Percentiles rank a stretch among this genome's conserved stretches.
Evolutionary conservation across 2,888 invertebrate species (phyloP).

Genomic region (Machimus atricapillus): DNA sequence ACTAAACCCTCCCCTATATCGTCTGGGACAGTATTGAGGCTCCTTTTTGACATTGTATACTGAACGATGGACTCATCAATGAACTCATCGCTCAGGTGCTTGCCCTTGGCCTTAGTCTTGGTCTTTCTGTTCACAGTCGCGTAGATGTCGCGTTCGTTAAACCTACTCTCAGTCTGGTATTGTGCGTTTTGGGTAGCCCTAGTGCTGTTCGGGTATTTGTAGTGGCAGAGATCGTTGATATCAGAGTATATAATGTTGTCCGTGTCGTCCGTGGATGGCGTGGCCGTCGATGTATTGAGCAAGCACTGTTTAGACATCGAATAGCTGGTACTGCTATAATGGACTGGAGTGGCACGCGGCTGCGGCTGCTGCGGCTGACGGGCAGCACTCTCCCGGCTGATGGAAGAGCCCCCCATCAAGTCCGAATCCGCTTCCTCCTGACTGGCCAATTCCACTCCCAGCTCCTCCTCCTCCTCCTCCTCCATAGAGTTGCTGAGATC

Average conservation of each 20-base stretch:
- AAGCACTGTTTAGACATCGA: slow-evolving; percentile 64
- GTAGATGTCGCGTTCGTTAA: slow-evolving; percentile 60
- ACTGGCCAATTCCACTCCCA: slow-evolving; percentile 59
- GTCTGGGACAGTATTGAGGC: slow-evolving; percentile 50
- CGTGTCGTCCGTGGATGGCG: slow-evolving; percentile 55
- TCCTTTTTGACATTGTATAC: slow-evolving; percentile 57
- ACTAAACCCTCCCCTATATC: neutral
- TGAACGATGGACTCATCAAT: slow-evolving; percentile 61
- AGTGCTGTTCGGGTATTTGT: slow-evolving; percentile 51
- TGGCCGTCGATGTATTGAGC: slow-evolving; percentile 60
- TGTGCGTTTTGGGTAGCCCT: slow-evolving; percentile 4
- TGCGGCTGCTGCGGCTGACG: slow-evolving; percentile 57
- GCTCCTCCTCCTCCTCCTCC: slow-evolving; percentile 58
- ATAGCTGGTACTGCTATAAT: slow-evolving; percentile 64
- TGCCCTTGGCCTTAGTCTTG: slow-evolving; percentile 59
- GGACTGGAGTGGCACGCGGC: slow-evolving; percentile 57
- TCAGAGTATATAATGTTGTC: slow-evolving; percentile 63
- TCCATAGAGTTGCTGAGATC: slow-evolving; percentile 63
- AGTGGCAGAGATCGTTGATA: slow-evolving; percentile 61
- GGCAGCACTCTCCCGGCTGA: slow-evolving; percentile 64
- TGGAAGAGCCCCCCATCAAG: slow-evolving; percentile 64
- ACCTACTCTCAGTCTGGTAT: slow-evolving; percentile 47
- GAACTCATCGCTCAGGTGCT: slow-evolving; percentile 62
- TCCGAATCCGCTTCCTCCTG: slow-evolving; percentile 62
- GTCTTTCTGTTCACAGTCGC: slow-evolving; percentile 62